A percentile compares a stretch with the other conserved stretches of the same genome.
phyloP scores from a whole-genome alignment of 2,888 invertebrate species.

The Drosophila tanythrix region DNA sequence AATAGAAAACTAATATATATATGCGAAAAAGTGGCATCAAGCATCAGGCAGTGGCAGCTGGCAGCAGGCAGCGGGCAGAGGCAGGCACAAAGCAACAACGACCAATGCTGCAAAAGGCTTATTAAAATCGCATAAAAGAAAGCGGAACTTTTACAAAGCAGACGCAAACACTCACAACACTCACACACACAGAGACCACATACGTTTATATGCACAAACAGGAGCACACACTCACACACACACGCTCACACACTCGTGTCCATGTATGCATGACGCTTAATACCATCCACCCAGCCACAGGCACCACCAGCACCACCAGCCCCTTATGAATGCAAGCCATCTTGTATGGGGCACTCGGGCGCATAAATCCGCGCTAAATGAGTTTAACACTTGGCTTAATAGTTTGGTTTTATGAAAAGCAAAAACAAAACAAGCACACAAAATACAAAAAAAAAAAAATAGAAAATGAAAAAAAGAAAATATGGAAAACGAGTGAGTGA shows the following conservation, averaged over 20 bases:
- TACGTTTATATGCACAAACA: slow-evolving; percentile 35
- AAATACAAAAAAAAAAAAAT: slow-evolving; percentile 19
- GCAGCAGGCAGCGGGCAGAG: slow-evolving; percentile 4
- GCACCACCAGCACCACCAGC: neutral
- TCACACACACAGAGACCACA: slow-evolving; percentile 23
- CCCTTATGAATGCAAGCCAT: slow-evolving; percentile 25
- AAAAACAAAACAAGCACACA: slow-evolving; percentile 44
- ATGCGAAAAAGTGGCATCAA: slow-evolving; percentile 29
- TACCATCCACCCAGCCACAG: slow-evolving; percentile 7
- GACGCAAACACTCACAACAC: slow-evolving; percentile 37
- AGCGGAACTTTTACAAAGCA: slow-evolving; percentile 76
- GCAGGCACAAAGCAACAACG: slow-evolving; percentile 62
- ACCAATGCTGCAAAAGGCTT: slow-evolving; percentile 74
- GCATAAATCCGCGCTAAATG: slow-evolving; percentile 81
- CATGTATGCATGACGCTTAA: slow-evolving; percentile 42
- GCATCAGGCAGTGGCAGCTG: slow-evolving; percentile 6
- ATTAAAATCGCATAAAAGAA: slow-evolving; percentile 78
- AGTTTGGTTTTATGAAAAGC: slow-evolving; percentile 80
- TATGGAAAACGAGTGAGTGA: slow-evolving; percentile 44
- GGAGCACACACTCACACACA: slow-evolving; percentile 30
- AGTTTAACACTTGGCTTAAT: slow-evolving; percentile 80
- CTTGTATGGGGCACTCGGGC: slow-evolving; percentile 74
- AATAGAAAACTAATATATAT: slow-evolving; percentile 51
- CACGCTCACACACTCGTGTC: slow-evolving; percentile 25
- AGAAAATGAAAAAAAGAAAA: slow-evolving; percentile 20